These are phyloP conservation scores for Castor canadensis DNA, from an alignment of 2,113 vertebrate species.

Conservation along the genomic window DNA sequence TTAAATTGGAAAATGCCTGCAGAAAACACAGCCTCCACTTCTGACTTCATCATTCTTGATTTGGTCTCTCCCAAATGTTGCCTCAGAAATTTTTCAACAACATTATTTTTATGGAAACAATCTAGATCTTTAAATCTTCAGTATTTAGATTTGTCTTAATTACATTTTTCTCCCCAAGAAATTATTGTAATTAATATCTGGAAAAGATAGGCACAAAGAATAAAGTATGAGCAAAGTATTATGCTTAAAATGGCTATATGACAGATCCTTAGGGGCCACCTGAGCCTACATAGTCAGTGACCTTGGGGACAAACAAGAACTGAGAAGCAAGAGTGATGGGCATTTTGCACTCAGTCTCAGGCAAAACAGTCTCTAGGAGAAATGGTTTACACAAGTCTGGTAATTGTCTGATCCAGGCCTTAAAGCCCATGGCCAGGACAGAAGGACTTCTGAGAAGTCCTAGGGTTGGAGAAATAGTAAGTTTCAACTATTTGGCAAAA, in stretches of 20 bases:
- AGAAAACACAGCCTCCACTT: background rate
- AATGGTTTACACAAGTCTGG: background rate
- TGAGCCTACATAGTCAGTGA: background rate
- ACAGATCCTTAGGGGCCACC: background rate
- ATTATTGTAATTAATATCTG: background rate
- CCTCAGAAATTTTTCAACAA: background rate
- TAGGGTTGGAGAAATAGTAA: background rate
- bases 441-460: background rate
- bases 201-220: background rate
- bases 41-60: background rate
- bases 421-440: background rate
- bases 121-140: background rate
- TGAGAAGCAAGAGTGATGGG: background rate
- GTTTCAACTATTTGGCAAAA: background rate
- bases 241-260: background rate
- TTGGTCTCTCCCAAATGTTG: background rate
- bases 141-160: background rate
- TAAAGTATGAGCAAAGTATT: background rate
- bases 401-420: background rate
- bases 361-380: background rate
- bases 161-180: background rate
- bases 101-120: background rate
- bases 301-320: background rate
- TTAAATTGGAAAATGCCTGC: background rate
- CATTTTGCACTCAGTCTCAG: background rate